phyloP scores from a whole-genome alignment of 2,797 vertebrate genomes.

The Phrynocephalus vlangalii region DNA sequence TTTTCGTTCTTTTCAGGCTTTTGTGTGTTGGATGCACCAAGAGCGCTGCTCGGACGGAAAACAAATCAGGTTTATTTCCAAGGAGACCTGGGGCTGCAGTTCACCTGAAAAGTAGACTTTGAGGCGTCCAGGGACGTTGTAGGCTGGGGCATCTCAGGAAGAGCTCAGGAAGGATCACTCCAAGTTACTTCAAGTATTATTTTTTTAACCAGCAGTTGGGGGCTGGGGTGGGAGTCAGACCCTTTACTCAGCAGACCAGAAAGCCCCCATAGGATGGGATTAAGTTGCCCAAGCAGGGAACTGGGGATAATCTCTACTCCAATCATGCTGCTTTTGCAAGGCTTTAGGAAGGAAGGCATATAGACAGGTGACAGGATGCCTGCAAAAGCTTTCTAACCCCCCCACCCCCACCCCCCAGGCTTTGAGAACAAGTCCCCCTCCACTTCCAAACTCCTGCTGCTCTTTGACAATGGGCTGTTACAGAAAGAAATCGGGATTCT shows the following conservation, averaged over 20 bases:
- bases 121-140: background rate
- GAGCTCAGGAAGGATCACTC: background rate
- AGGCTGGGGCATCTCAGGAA: background rate
- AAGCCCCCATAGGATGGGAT: background rate
- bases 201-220: background rate
- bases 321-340: background rate
- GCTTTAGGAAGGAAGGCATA: background rate
- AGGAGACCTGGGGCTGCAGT: too few species aligned
- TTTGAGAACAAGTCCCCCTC: too few species aligned
- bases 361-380: too few species aligned
- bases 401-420: too few species aligned
- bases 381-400: too few species aligned
- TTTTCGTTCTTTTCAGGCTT: slow-evolving; percentile 7
- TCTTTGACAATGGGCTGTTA: background rate
- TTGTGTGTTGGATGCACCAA: background rate
- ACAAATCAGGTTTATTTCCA: background rate
- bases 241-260: background rate
- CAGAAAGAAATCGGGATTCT: background rate
- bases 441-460: background rate
- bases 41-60: background rate
- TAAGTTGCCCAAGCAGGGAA: background rate
- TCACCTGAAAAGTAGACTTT: background rate
- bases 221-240: background rate
- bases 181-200: background rate
- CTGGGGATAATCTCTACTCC: background rate